These are phyloP conservation scores for Chaetoderma sp. DNA, from an alignment of 2,888 invertebrate genomes.

Conservation along the genomic window DNA sequence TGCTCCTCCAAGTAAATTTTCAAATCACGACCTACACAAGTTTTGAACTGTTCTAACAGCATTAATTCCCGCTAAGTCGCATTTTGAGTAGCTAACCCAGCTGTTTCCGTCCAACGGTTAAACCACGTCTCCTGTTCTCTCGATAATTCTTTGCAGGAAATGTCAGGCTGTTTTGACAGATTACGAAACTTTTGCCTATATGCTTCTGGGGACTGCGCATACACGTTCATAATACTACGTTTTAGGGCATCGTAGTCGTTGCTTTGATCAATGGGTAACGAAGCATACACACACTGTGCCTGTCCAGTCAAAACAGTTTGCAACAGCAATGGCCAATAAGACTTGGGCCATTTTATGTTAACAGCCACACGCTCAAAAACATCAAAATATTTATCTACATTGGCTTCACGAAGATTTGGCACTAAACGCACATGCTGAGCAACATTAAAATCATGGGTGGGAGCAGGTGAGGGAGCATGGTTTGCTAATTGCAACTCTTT, in stretches of 20 bases:
- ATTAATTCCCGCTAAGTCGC: neutral
- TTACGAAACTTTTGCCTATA: conserved; percentile 18
- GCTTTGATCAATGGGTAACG: no score
- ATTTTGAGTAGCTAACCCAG: neutral
- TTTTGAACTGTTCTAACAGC: conserved; percentile 3
- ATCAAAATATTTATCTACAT: conserved; percentile 5
- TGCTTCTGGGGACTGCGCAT: conserved; percentile 21
- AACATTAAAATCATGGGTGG: no score
- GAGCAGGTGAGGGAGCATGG: no score
- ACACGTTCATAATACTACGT: conserved; percentile 5
- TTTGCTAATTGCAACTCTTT: no score
- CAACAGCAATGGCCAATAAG: neutral
- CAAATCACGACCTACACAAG: no score
- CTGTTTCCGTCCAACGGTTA: conserved; percentile 5
- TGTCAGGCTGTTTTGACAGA: no score
- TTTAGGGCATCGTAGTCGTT: conserved; percentile 16
- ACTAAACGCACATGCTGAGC: no score
- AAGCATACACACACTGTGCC: no score
- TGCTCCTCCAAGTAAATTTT: no score
- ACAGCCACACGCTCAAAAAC: conserved; percentile 5
- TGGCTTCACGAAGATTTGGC: neutral
- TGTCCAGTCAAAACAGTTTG: neutral
- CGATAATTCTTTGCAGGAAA: conserved; percentile 14
- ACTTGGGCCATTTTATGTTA: neutral
- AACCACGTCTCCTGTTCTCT: conserved; percentile 14